phyloP scores from a whole-genome alignment of 2,113 vertebrate genomes.

The Neogobius melanostomus region DNA sequence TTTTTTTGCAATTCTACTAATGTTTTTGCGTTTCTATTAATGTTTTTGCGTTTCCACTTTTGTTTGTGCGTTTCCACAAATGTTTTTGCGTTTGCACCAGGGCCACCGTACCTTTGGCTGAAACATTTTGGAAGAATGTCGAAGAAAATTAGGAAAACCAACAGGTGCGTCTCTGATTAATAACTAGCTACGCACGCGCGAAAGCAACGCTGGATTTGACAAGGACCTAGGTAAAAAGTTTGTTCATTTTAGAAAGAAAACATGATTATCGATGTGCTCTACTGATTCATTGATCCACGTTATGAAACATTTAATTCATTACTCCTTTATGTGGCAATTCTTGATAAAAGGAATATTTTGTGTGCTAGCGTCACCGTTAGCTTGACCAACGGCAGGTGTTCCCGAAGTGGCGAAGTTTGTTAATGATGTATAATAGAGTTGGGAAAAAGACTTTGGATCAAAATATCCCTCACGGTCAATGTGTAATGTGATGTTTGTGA shows the following conservation, averaged over 20 bases:
- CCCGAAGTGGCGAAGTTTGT: neutral
- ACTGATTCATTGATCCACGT: too few relatives aligned
- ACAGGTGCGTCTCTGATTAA: neutral
- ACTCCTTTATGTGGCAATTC: too few relatives aligned
- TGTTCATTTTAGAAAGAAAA: neutral
- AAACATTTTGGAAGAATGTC: neutral
- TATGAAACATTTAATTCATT: too few relatives aligned
- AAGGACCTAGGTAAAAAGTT: neutral
- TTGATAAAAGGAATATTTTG: neutral
- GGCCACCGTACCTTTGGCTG: neutral
- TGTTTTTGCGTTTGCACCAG: too few relatives aligned
- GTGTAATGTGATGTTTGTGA: neutral
- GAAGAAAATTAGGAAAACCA: neutral
- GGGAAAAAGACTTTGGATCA: too few relatives aligned
- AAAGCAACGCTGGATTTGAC: neutral
- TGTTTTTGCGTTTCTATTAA: too few relatives aligned
- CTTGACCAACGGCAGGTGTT: neutral
- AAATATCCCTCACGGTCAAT: neutral
- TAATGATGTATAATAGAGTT: too few relatives aligned
- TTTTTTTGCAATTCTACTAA: too few relatives aligned
- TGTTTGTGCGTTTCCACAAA: too few relatives aligned
- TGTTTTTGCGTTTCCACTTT: too few relatives aligned
- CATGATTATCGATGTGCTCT: too few relatives aligned
- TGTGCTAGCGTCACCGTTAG: neutral
- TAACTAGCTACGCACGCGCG: neutral